Evolutionary conservation across 2,113 vertebrate species (phyloP).

Genomic region (Tringa solitaria): DNA sequence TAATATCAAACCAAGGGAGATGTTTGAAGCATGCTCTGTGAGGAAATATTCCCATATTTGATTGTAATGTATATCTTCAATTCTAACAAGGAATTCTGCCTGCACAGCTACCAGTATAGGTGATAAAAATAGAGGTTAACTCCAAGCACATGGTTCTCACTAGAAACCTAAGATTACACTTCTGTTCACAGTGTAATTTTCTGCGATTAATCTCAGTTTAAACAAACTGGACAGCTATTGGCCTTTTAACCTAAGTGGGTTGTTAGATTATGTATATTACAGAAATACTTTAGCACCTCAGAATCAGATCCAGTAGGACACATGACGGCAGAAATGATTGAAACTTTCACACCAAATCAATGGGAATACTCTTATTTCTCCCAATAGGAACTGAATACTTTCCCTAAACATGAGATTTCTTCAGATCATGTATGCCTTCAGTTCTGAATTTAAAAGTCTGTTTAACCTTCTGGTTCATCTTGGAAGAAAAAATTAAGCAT

Average conservation of each 20-base stretch:
- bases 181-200: conserved; percentile 7
- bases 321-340: background rate
- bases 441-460: background rate
- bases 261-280: background rate
- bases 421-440: background rate
- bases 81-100: background rate
- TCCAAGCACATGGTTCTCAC: background rate
- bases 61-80: background rate
- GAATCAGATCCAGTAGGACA: background rate
- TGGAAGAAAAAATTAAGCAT: background rate
- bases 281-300: background rate
- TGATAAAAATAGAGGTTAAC: conserved; percentile 10
- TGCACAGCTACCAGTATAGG: background rate
- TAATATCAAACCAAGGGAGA: background rate
- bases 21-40: background rate
- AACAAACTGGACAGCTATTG: background rate
- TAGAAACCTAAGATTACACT: background rate
- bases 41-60: background rate
- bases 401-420: background rate
- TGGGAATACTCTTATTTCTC: background rate
- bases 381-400: background rate
- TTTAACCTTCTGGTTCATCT: background rate
- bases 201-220: background rate
- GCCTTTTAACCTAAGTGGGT: background rate
- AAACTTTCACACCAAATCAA: background rate